phyloP scores from a whole-genome alignment of 2,888 invertebrate genomes.

The Coelopa pilipes region DNA sequence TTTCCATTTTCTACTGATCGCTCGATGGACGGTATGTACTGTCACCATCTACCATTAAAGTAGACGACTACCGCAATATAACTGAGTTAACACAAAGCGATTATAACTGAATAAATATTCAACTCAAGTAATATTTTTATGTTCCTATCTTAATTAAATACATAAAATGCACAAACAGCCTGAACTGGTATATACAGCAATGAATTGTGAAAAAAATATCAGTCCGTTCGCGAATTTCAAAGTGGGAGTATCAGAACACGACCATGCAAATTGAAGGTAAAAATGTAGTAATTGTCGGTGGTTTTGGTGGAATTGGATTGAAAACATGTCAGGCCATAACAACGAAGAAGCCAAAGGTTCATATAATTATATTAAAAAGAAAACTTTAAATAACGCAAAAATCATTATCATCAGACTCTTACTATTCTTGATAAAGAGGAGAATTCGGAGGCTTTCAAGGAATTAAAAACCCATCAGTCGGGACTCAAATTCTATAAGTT shows the following conservation, averaged over 20 bases:
- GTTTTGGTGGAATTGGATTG: conserved; percentile 58
- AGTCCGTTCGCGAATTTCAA: too few species aligned
- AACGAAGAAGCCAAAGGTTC: conserved; percentile 55
- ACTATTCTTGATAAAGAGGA: conserved; percentile 36
- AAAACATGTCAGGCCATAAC: conserved; percentile 57
- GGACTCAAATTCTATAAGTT: conserved; percentile 56
- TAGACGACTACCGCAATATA: too few species aligned
- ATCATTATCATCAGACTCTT: too few species aligned
- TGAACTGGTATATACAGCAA: conserved; percentile 34
- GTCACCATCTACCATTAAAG: too few species aligned
- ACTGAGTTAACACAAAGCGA: too few species aligned
- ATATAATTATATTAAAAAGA: neutral
- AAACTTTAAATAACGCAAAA: too few species aligned
- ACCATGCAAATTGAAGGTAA: conserved; percentile 55
- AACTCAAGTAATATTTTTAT: too few species aligned
- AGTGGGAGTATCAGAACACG: conserved; percentile 14
- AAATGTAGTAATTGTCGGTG: conserved; percentile 58
- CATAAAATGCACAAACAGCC: too few species aligned
- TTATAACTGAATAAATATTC: too few species aligned
- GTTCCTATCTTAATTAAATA: too few species aligned
- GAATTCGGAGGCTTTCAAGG: conserved; percentile 50
- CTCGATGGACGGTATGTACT: too few species aligned
- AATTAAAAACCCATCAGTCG: conserved; percentile 46
- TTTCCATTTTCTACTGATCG: too few species aligned
- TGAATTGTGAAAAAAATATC: conserved; percentile 44